These are phyloP conservation scores for Pimephales promelas DNA, from an alignment of 2,113 vertebrate genomes.

Conservation along the genomic window DNA sequence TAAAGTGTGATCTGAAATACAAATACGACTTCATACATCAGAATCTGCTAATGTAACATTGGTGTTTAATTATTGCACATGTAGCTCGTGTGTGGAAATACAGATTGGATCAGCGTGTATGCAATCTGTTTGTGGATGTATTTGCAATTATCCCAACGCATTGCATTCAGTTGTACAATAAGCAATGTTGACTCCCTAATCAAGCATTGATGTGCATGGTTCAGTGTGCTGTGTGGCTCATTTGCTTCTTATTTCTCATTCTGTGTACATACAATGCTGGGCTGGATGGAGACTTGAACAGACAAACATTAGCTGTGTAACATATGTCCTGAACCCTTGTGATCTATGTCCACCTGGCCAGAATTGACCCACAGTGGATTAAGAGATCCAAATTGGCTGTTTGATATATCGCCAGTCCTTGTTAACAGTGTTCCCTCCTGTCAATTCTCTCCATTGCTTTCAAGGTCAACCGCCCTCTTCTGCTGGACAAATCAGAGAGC, in stretches of 20 bases:
- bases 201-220: conserved; percentile 5
- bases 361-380: conserved; percentile 79
- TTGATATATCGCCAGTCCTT: conserved; percentile 76
- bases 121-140: conserved; percentile 18
- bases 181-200: conserved; percentile 21
- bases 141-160: conserved; percentile 7
- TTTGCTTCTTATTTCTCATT: conserved; percentile 48
- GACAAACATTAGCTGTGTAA: conserved; percentile 39
- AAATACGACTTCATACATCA: background rate
- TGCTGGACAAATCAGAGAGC: conserved; percentile 66
- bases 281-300: conserved; percentile 13
- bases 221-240: background rate
- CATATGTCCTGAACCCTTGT: conserved; percentile 66
- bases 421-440: conserved; percentile 68
- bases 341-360: conserved; percentile 69
- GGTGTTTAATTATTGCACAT: conserved; percentile 21
- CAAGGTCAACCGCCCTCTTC: conserved; percentile 71
- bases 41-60: background rate
- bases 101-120: conserved; percentile 18
- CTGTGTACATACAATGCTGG: conserved; percentile 64
- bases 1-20: background rate
- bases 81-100: background rate
- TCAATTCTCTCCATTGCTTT: conserved; percentile 74
- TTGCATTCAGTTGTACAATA: conserved; percentile 7
- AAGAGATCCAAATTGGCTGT: conserved; percentile 76